Conservation (phyloP, 2,113 vertebrate species). For the Tragelaphus buxtoni region DNA sequence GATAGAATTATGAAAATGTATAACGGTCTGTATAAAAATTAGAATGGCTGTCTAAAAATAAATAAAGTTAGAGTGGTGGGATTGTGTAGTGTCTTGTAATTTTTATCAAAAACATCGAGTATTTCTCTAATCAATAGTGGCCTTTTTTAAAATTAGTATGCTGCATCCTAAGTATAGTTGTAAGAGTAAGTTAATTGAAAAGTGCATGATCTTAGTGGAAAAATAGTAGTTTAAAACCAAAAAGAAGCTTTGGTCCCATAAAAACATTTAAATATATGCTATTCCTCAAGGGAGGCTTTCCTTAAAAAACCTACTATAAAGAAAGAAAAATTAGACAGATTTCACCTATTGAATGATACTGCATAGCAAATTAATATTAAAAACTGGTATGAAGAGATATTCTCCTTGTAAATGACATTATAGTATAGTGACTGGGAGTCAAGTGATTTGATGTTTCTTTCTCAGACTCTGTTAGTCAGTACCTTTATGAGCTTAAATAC, state of each 20-base stretch:
- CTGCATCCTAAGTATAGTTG: neutral
- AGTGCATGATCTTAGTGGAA: neutral
- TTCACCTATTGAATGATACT: neutral
- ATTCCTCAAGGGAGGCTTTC: neutral
- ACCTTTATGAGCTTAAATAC: neutral
- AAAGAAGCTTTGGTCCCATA: neutral
- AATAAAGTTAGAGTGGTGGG: neutral
- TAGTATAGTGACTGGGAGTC: neutral
- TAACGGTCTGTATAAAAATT: neutral
- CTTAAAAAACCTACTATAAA: neutral
- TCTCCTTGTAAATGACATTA: neutral
- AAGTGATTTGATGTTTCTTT: neutral
- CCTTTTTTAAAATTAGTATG: neutral
- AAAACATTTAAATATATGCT: neutral
- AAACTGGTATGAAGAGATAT: neutral
- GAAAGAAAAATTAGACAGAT: neutral
- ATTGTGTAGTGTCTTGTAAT: neutral
- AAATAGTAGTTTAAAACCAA: neutral
- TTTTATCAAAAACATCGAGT: neutral
- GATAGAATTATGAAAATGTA: neutral
- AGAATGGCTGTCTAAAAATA: neutral
- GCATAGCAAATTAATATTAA: neutral
- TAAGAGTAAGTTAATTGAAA: neutral
- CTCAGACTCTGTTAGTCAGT: neutral
- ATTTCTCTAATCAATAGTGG: neutral